These are phyloP conservation scores for Drosophila takahashii DNA, from an alignment of 1,140 invertebrate species.

Conservation along the genomic window DNA sequence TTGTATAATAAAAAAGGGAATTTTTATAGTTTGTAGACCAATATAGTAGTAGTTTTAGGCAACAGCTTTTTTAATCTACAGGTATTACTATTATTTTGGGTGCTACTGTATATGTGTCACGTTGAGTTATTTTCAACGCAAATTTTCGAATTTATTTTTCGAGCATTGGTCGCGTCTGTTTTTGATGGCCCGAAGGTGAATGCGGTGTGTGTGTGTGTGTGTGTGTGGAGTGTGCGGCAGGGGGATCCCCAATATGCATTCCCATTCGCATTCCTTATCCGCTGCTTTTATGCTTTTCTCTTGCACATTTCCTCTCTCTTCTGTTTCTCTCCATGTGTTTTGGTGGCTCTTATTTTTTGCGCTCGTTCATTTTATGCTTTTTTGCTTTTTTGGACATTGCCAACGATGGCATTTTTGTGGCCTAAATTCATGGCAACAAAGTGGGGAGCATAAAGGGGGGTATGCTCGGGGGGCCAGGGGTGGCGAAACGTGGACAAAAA, in stretches of 20 bases:
- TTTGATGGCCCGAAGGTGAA: slow-evolving; percentile 13
- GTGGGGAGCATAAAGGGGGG: background rate
- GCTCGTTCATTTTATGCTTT: slow-evolving; percentile 53
- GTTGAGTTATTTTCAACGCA: slow-evolving; percentile 77
- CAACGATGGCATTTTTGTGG: slow-evolving; percentile 79
- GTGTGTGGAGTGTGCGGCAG: background rate
- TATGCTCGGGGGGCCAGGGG: background rate
- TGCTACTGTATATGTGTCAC: slow-evolving; percentile 24
- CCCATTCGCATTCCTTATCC: slow-evolving; percentile 62
- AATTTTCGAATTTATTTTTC: slow-evolving; percentile 75
- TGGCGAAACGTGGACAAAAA: background rate
- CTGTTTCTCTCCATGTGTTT: slow-evolving; percentile 20
- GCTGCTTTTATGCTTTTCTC: slow-evolving; percentile 49
- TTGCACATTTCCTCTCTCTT: slow-evolving; percentile 23
- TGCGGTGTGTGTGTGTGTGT: background rate
- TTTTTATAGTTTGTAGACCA: too few relatives aligned
- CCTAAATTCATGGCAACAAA: slow-evolving; percentile 67
- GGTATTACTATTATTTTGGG: background rate
- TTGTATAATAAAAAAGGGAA: too few relatives aligned
- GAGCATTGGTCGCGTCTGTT: slow-evolving; percentile 61
- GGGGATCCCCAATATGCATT: slow-evolving; percentile 64
- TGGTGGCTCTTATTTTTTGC: slow-evolving; percentile 38
- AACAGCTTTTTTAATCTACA: background rate
- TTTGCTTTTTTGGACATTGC: slow-evolving; percentile 72
- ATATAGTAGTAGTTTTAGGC: too few relatives aligned